These are phyloP conservation scores for Stichopus horrens DNA, from an alignment of 53 echinoderm and acorn worm species.

Conservation along the genomic window DNA sequence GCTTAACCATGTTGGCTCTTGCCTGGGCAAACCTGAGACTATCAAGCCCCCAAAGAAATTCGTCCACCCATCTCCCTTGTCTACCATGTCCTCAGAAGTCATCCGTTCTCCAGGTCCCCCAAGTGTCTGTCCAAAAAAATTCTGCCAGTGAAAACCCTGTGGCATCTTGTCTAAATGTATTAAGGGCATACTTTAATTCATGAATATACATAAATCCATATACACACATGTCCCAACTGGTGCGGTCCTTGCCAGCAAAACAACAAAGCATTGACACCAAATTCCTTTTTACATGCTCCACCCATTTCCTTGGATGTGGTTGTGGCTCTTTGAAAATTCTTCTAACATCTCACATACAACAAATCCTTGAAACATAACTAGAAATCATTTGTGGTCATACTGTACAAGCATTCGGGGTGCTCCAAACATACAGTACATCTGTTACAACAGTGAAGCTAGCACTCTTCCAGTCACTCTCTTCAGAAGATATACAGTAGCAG, in stretches of 20 bases:
- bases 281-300: slow-evolving; percentile 61
- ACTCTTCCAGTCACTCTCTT: too few relatives aligned
- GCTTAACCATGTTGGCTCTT: not conserved
- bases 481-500: too few relatives aligned
- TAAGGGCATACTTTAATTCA: slow-evolving; percentile 57
- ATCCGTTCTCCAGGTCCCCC: not conserved
- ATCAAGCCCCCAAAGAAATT: not conserved
- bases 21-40: not conserved
- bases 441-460: too few relatives aligned
- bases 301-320: slow-evolving; percentile 66
- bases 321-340: not conserved
- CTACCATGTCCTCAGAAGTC: not conserved
- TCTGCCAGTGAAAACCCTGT: slow-evolving; percentile 33
- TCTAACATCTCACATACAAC: too few relatives aligned
- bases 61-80: not conserved
- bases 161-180: slow-evolving; percentile 51
- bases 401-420: not conserved
- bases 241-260: not conserved
- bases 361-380: not conserved
- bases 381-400: not conserved
- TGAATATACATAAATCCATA: too few relatives aligned
- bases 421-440: not conserved
- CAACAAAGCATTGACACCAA: slow-evolving; percentile 50
- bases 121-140: slow-evolving; percentile 30
- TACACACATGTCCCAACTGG: slow-evolving; percentile 51